Evolutionary conservation across 2,113 vertebrate genomes (phyloP).

Genomic region (Indri indri): DNA sequence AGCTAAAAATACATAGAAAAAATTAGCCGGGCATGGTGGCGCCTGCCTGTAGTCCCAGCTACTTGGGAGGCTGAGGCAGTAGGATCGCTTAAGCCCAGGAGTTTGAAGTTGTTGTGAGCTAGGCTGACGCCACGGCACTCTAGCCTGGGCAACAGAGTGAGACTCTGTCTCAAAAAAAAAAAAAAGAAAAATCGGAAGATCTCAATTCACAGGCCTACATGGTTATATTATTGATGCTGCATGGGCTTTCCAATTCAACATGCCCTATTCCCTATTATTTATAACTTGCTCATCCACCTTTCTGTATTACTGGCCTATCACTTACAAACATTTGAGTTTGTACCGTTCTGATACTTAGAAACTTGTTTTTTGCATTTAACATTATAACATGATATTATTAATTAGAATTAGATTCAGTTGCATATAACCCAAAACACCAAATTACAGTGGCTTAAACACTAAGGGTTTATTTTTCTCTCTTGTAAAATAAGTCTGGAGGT

Average conservation of each 20-base stretch:
- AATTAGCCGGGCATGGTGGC: no score
- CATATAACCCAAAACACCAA: neutral
- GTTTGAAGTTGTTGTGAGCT: no score
- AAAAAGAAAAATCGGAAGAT: neutral
- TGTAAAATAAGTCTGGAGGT: neutral
- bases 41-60: no score
- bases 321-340: neutral
- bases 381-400: neutral
- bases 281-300: neutral
- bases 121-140: no score
- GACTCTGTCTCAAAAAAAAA: no score
- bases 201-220: neutral
- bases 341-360: neutral
- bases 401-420: neutral
- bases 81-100: no score
- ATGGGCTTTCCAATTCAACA: neutral
- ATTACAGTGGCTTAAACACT: neutral
- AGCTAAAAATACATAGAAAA: no score
- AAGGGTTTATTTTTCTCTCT: conserved; percentile 13
- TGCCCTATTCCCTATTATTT: neutral
- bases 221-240: neutral
- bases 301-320: neutral
- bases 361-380: neutral
- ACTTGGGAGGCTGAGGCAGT: no score
- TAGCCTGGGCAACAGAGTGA: no score